Base-by-base conservation (phyloP, 1,140 invertebrate genomes). In the Adoxophyes honmai region DNA sequence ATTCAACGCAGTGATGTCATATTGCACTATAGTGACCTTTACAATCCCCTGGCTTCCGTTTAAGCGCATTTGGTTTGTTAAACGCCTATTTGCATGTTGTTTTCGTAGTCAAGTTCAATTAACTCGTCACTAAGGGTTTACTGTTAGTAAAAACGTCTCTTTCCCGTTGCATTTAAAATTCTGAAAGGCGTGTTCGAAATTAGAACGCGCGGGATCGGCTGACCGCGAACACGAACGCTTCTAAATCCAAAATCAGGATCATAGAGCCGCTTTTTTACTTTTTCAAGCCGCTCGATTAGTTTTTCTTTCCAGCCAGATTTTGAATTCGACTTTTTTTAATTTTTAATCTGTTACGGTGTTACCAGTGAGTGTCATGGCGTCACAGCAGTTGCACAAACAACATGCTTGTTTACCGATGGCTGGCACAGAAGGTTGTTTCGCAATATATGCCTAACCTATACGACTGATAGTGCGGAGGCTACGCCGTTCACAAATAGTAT, bases 61-160 rank as follows among this genome's bases (percentile, higher is more conserved):
- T 14, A n/a, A 48, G 21, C 21, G 42, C 42, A 48, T 48, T 48
- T 48, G 42, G 42, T 21, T 48, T 48, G 42, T 48, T 48, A 48
- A 48, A 48, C 42, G 42, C 16, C 18, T 18, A 48, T 48, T 48
- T 48, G 42, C 42, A 48, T 48, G 21, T 48, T 48, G 42, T 48
- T 48, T 48, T 48, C 14, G 42, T 21, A 48, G 21, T 14, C 6
- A 28, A 6, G 21, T 28, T 28, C 21, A 28, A 28, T 28, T 28
- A 28, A 28, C 21, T 28, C 21, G 21, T 28, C 21, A 6, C 21
- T 28, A 3, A 28, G 6, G 21, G 21, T 28, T 28, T 28, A 28
- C n/a, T n/a, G n/a, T n/a, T n/a, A n/a, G n/a, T n/a, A n/a, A n/a
- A n/a, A n/a, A n/a, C n/a, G n/a, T n/a, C n/a, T n/a, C n/a, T n/a